Evolutionary conservation across 2,797 vertebrate species (phyloP), one percentile per base, ranked within the genome.

Genomic region (Okamejei kenojei): DNA sequence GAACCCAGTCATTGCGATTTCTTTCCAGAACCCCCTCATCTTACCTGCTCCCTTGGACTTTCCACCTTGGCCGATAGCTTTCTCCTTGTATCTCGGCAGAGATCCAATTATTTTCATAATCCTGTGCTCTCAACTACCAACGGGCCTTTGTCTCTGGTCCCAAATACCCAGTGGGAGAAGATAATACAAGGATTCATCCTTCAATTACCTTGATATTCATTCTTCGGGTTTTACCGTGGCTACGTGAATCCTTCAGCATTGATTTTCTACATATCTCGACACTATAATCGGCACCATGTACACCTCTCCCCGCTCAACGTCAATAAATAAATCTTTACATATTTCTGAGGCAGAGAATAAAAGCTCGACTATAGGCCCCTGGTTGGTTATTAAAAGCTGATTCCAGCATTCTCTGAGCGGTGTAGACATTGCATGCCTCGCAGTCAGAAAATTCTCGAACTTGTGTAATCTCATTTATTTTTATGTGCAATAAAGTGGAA

Each of bases 401-500:
- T 92, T 88, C 84, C 7, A 74, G 90, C 38, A 76, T 21, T 58
- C 90, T 92, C 71, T 76, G 68, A 92, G 84, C 84, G 6, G 71
- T 76, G 71, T 76, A 92, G 38, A 45, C 38, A 74, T 19, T 58
- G 35, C 68, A 54, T 92, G 90, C 90, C 90, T 76, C 0, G 71
- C 68, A 92, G 90, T 71, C 90, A 76, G 68, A 88, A 68, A 68
- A 17, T 38, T 92, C 71, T 74, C 38, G 13, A 74, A 73, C 90
- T 71, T 54, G 71, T 92, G 90, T 92, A 92, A 92, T 92, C 71
- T 92, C 90, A 76, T 92, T 92, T 76, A 92, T 92, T 92, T 92
- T 92, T 92, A 92, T 92, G 90, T 74, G 90, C 90, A 92, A 92
- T 92, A 92, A 92, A 92, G 68, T 92, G 90, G 90, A 92, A 91